Base-by-base conservation (phyloP, 2,888 invertebrate species). In the Amaurobius ferox region DNA sequence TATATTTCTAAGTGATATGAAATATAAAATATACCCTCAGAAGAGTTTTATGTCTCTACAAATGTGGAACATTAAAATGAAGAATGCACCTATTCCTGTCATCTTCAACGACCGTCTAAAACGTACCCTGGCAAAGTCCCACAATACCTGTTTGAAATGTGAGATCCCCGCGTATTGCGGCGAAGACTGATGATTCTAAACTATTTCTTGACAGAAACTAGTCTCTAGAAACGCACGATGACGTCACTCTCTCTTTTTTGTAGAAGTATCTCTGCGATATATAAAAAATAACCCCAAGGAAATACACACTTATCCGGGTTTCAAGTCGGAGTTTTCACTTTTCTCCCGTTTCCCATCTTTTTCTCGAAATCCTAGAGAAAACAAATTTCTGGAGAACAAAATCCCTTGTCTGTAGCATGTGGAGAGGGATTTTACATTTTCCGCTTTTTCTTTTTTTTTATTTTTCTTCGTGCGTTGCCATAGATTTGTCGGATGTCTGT, bases 401-500 rank as follows among this genome's bases (percentile, higher is more conserved):
- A 81, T 68, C 79, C 78, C 77, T 39, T 79, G 70, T 79, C 67
- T 76, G 19, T 66, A 30, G 29, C 64, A 72, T 30, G 55, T 48
- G 39, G 68, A 39, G 28, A 72, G 48, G 67, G 48, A 67, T 68
- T 68, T 68, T 68, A 68, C 68, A 68, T 68, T 68, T 68, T 68
- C 67, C 35, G 23, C 1, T 19, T 61, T 0, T 30, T 7, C 9
- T 66, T 32, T 66, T 19, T 23, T 28, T 67, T 13, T 44, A n/a
- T 2, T 61, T 6, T 90, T 93, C 93, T 55, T 94, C 11, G 23
- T 23, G 6, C 1, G 55, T 11, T 23, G 23, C 23, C 55, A 23
- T 23, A 55, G 55, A 55, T 55, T 55, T 55, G 55, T 55, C 23
- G 23, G 23, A 23, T 23, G 19, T 55, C 55, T 55, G 19, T 55